Percentiles rank a stretch among this genome's conserved stretches.
phyloP scores from a whole-genome alignment of 1,140 invertebrate species.

The Antheraea mylitta region DNA sequence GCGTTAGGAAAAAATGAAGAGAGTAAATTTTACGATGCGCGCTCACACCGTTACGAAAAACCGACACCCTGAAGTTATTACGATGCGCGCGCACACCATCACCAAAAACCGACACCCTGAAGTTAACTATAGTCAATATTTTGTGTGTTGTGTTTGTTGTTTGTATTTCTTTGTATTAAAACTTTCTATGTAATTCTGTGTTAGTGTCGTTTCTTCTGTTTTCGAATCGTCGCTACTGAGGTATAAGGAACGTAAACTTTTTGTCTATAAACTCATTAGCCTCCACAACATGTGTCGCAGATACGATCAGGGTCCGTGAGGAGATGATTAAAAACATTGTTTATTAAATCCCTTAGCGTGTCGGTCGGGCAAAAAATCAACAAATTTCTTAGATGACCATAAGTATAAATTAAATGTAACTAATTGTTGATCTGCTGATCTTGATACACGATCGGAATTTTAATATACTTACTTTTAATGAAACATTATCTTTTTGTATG shows the following conservation, averaged over 20 bases:
- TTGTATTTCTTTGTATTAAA: no score
- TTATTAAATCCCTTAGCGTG: conserved; percentile 31
- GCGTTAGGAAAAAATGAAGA: no score
- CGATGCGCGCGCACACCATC: no score
- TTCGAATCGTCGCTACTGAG: not conserved
- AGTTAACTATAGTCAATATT: no score
- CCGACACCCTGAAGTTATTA: no score
- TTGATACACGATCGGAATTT: not conserved
- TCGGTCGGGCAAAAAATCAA: conserved; percentile 31
- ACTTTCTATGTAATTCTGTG: no score
- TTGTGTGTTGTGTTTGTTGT: no score
- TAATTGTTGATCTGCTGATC: conserved; percentile 6
- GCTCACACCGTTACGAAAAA: no score
- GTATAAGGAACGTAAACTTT: not conserved
- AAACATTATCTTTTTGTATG: not conserved
- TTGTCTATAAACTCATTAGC: conserved; percentile 46
- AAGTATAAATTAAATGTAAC: conserved; percentile 13
- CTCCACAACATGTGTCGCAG: conserved; percentile 55
- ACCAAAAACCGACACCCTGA: no score
- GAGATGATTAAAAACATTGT: conserved; percentile 52
- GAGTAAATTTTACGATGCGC: no score
- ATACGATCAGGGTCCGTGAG: conserved; percentile 40
- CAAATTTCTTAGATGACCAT: conserved; percentile 33
- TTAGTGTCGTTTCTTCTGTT: no score
- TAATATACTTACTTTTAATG: not conserved